Base-by-base conservation (phyloP, 2,113 vertebrate species). In the Corvus hawaiiensis region DNA sequence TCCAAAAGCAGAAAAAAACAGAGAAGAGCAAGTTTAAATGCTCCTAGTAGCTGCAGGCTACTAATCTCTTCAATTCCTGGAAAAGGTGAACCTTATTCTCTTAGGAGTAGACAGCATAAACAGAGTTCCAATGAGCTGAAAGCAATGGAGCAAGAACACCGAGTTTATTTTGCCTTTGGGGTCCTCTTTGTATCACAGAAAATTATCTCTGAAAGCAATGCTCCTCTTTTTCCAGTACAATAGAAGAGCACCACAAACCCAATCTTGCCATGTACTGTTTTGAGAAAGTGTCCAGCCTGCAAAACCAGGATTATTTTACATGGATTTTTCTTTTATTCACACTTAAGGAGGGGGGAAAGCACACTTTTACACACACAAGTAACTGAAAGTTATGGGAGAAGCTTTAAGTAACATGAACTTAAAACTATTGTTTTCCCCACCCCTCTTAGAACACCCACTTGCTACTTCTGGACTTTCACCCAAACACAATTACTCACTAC, bases 1-100 rank as follows among this genome's bases (percentile, higher is more conserved):
- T 91, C 92, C 92, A 85, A 79, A 94, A 95, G 87, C 81, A 72
- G 77, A 75, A 92, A 84, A 77, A 90, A 84, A n/a, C 39, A 62
- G 10, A 91, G 43, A 75, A 77, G 95, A 97, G 84, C 85, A 87
- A 97, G 94, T 85, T 87, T 94, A 93, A 96, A 94, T 75, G 87
- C 91, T 96, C 96, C 37, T 44, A 89, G 86, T 92, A 97, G 94
- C 92, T 92, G 93, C 89, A 95, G 96, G 96, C 96, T 94, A 87
- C 94, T 93, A 44, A 91, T 96, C 91, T 92, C 95, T 89, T 92
- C 79, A 91, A 82, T 94, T 98, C 86, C 93, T 94, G 92, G 95
- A 89, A 97, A 96, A 95, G 92, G 48, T 87, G 94, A 97, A 96
- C 80, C 94, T 75, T 75, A 73, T n/a, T 89, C 93, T 93, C 92